Base-by-base conservation (phyloP, 2,113 vertebrate species). In the Rutilus rutilus region DNA sequence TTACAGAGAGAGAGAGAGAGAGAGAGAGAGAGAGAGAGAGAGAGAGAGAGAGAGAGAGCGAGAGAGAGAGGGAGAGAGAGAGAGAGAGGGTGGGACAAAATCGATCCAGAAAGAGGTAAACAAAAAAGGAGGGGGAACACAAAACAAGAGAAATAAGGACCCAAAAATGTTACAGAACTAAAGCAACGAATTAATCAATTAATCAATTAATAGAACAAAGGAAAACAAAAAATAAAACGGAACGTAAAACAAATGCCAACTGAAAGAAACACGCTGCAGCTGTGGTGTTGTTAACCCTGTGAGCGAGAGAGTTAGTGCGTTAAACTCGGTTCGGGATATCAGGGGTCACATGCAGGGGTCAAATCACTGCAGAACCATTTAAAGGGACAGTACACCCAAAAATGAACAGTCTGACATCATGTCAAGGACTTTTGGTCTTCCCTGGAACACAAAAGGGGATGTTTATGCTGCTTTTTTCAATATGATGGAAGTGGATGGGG, bases 61-160 rank as follows among this genome's bases (percentile, higher is more conserved):
- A 30, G 15, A 21, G 33, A 19, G 1, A 21, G 33, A 30, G 87
- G 23, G 15, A 8, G 33, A 19, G 1, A 23, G 33, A 33, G 89
- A 93, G 57, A 39, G 11, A 47, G 71, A 52, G 27, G 59, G 85
- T 71, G 78, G 14, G 67, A 86, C 93, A 91, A 89, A 94, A 94
- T 64, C 76, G 84, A 85, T 74, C 79, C 83, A 60, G 94, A 95
- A 85, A 96, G 94, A 96, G 60, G 93, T 87, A 93, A 95, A 96
- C 97, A 33, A 59, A 78, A 77, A 95, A 94, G 94, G 95, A 96
- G 93, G 96, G 93, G 94, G 94, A 94, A 95, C 93, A 95, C 92
- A 95, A 95, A 94, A 95, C 87, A 90, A 94, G 93, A 95, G 96
- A 94, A 97, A 96, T 97, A 96, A 97, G 95, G 95, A 96, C 96